A percentile compares a stretch with the other conserved stretches of the same genome.
phyloP scores from a whole-genome alignment of 2,113 vertebrate species.

The Helogale parvula region DNA sequence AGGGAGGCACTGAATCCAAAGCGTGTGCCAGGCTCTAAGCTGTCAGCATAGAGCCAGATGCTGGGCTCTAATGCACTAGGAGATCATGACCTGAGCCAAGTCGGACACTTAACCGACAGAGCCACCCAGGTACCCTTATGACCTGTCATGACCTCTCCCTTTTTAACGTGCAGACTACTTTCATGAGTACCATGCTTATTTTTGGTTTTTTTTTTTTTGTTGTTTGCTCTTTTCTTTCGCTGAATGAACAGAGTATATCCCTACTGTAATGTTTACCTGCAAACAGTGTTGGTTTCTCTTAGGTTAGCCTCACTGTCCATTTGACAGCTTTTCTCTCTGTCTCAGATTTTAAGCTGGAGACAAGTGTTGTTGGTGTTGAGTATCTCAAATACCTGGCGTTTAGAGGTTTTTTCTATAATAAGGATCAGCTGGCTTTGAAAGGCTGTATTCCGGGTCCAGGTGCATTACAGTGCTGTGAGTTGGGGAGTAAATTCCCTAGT shows the following conservation, averaged over 20 bases:
- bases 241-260: background rate
- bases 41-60: too few species aligned
- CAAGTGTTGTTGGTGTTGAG: background rate
- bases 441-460: background rate
- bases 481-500: background rate
- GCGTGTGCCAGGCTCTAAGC: too few species aligned
- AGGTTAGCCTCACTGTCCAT: background rate
- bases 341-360: constrained; percentile 18
- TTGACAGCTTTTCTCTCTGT: background rate
- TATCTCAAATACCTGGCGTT: background rate
- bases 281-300: background rate
- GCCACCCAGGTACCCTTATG: too few species aligned
- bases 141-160: too few species aligned
- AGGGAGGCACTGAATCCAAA: too few species aligned
- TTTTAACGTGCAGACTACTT: background rate
- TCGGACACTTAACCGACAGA: too few species aligned
- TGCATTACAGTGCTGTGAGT: background rate
- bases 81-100: too few species aligned
- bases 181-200: background rate
- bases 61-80: too few species aligned
- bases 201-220: background rate
- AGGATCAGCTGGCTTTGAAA: background rate
- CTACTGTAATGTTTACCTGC: background rate
- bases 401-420: background rate
- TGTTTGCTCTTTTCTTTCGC: background rate